Percentiles rank a stretch among this genome's conserved stretches.
These are phyloP conservation scores for Hypomecis atomaria DNA, from an alignment of 2,888 invertebrate genomes.

Conservation along the genomic window DNA sequence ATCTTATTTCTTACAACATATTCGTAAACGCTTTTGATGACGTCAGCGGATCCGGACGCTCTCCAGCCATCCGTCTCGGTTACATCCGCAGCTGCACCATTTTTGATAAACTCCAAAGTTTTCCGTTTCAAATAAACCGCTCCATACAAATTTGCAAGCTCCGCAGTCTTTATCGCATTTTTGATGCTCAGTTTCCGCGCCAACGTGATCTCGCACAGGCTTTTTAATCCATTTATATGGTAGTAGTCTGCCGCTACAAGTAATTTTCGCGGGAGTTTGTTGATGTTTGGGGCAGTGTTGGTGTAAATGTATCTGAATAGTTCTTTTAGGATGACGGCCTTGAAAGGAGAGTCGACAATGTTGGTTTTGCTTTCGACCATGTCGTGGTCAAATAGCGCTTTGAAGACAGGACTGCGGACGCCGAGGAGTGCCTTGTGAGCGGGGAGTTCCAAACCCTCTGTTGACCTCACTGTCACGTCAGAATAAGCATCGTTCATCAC, in stretches of 20 bases:
- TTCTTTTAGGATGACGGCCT: conserved; percentile 8
- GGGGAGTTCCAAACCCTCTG: conserved; percentile 2
- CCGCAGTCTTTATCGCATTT: conserved; percentile 2
- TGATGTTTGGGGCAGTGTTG: conserved; percentile 1
- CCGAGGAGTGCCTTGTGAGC: conserved; percentile 15
- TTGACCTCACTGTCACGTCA: conserved; percentile 14
- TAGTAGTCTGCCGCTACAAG: conserved; percentile 17
- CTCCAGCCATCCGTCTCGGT: conserved; percentile 1
- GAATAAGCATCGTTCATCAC: neutral
- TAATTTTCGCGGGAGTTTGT: conserved; percentile 3
- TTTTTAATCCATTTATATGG: conserved; percentile 14
- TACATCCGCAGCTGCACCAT: neutral
- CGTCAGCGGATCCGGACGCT: neutral
- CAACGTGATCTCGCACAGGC: neutral
- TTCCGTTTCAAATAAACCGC: neutral
- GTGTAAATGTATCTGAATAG: conserved; percentile 15
- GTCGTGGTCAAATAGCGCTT: conserved; percentile 13
- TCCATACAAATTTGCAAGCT: neutral
- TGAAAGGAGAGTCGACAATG: conserved; percentile 11
- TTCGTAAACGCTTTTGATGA: neutral
- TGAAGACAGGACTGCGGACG: conserved; percentile 12
- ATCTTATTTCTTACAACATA: neutral
- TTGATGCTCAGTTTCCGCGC: neutral
- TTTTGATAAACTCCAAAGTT: conserved; percentile 2
- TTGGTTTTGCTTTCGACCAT: conserved; percentile 7